phyloP scores from a whole-genome alignment of 1,140 invertebrate genomes.

The Bombus polaris region DNA sequence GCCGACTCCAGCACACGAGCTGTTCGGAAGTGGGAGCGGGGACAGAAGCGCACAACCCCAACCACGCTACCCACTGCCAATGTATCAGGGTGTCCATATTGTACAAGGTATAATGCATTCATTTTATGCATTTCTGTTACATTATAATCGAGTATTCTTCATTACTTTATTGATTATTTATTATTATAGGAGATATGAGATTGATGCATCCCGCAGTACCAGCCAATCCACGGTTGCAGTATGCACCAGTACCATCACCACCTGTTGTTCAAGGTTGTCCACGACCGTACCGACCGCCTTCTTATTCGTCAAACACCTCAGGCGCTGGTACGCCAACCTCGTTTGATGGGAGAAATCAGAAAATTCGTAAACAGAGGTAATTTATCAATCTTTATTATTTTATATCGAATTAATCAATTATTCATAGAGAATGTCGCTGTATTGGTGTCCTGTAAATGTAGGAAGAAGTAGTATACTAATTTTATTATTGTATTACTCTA shows the following conservation, averaged over 20 bases:
- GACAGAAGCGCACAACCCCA: conserved; percentile 79
- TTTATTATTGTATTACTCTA: not conserved
- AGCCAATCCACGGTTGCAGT: conserved; percentile 76
- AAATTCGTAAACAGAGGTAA: conserved; percentile 81
- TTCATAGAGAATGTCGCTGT: not conserved
- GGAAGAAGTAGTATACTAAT: not conserved
- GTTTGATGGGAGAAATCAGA: conserved; percentile 78
- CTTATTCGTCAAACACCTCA: conserved; percentile 78
- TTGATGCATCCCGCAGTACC: conserved; percentile 80
- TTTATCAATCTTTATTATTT: conserved; percentile 1
- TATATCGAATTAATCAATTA: not conserved
- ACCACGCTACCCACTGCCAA: conserved; percentile 81
- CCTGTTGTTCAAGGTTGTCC: conserved; percentile 80
- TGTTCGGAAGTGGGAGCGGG: conserved; percentile 74
- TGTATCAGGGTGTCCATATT: conserved; percentile 81
- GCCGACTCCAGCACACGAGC: conserved; percentile 78
- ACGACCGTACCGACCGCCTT: conserved; percentile 78
- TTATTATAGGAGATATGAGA: conserved; percentile 76
- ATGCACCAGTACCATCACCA: conserved; percentile 79
- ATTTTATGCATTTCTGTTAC: not conserved
- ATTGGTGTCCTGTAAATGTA: not conserved
- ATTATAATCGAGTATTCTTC: not conserved
- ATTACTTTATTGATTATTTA: not conserved
- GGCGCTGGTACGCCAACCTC: conserved; percentile 76
- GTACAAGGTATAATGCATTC: conserved; percentile 74